Evolutionary conservation across 2,888 invertebrate genomes (phyloP).

Genomic region (Macrostomum cliftonense): DNA sequence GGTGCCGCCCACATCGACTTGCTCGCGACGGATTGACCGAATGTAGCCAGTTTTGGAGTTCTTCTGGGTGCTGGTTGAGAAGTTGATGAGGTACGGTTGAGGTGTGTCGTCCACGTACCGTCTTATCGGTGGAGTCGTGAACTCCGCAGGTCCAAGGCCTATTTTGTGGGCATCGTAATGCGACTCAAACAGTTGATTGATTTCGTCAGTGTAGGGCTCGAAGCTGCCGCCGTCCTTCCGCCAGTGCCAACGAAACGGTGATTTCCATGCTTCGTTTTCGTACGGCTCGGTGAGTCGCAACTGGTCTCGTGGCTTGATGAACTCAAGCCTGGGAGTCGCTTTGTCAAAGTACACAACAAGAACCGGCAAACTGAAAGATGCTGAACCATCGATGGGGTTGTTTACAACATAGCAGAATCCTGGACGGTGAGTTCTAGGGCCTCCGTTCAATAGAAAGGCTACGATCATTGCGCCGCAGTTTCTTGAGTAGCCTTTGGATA

Average conservation of each 20-base stretch:
- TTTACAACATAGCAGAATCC: slow-evolving; percentile 1
- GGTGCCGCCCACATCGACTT: background rate
- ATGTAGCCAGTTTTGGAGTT: background rate
- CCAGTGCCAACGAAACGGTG: slow-evolving; percentile 1
- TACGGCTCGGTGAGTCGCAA: background rate
- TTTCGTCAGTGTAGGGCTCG: background rate
- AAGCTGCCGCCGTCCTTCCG: background rate
- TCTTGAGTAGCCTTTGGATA: background rate
- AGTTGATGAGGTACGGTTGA: background rate
- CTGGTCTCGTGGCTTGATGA: background rate
- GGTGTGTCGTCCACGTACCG: background rate
- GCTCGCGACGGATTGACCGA: background rate
- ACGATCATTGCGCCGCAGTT: background rate
- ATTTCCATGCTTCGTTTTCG: background rate
- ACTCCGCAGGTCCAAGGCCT: no score
- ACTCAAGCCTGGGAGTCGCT: background rate
- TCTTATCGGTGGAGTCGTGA: background rate
- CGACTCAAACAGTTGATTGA: background rate
- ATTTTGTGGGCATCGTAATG: background rate
- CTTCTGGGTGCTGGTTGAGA: background rate
- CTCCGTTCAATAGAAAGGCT: background rate
- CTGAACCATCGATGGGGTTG: background rate
- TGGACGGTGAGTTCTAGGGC: background rate
- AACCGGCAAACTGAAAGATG: background rate
- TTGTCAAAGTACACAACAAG: background rate